Percentiles rank a stretch among this genome's conserved stretches.
These are phyloP conservation scores for Nannoperca obscura DNA, from an alignment of 2,797 vertebrate genomes.

Conservation along the genomic window DNA sequence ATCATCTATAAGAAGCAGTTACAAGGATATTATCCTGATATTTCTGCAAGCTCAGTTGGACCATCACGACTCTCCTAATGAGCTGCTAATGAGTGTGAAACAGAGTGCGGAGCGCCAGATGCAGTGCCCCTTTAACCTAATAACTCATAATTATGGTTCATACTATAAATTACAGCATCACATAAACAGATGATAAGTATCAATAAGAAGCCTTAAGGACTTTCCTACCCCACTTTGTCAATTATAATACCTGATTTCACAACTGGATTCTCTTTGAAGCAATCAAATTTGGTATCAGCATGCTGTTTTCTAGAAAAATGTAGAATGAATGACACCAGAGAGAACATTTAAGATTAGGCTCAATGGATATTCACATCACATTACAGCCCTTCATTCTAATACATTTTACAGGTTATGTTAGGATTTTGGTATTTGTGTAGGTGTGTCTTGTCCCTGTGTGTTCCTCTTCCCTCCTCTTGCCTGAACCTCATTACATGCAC, in stretches of 20 bases:
- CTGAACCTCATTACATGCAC: no score
- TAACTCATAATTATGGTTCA: conserved; percentile 66
- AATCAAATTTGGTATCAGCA: not conserved
- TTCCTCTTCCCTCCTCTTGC: no score
- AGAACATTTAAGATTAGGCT: conserved; percentile 1
- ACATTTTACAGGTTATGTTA: no score
- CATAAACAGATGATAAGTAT: conserved; percentile 58
- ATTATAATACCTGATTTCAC: conserved; percentile 50
- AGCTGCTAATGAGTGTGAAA: conserved; percentile 77
- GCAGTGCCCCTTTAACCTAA: conserved; percentile 72
- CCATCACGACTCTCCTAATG: conserved; percentile 69
- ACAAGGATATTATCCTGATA: conserved; percentile 54
- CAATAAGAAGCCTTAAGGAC: conserved; percentile 49
- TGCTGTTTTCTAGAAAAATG: conserved; percentile 10
- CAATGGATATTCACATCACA: conserved; percentile 2
- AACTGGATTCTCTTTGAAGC: conserved; percentile 16
- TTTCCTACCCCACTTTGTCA: conserved; percentile 34
- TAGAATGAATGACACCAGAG: not conserved
- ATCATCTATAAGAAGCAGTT: conserved; percentile 28
- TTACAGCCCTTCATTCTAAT: not conserved
- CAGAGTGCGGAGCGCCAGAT: conserved; percentile 71
- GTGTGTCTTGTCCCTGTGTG: no score
- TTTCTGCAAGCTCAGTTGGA: conserved; percentile 69
- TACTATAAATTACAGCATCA: conserved; percentile 65
- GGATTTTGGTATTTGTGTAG: no score